Conservation (phyloP, 2,113 vertebrate genomes). For the Cygnus buccinator region DNA sequence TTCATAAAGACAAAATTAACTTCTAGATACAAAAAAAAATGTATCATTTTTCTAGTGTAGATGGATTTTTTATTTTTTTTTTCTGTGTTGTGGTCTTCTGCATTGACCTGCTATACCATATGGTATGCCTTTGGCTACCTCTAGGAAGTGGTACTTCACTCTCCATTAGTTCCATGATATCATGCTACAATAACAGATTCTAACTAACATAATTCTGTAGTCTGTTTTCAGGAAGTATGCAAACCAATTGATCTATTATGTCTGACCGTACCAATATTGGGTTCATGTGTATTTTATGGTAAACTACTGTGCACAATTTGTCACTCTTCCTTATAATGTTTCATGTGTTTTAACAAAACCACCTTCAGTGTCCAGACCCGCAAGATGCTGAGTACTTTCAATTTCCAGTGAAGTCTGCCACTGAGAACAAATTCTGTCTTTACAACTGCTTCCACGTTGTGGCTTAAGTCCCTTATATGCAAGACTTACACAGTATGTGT, state of each 20-base stretch:
- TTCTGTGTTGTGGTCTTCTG: not conserved
- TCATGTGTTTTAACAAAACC: not conserved
- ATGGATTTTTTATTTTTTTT: not conserved
- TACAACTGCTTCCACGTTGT: not conserved
- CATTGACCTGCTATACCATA: not conserved
- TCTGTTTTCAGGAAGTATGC: not conserved
- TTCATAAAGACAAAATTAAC: not conserved
- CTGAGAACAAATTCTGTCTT: not conserved
- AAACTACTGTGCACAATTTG: not conserved
- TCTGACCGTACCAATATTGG: not conserved
- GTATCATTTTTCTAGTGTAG: not conserved
- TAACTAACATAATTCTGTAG: not conserved
- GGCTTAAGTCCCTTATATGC: not conserved
- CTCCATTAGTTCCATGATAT: not conserved
- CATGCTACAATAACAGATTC: not conserved
- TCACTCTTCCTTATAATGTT: not conserved
- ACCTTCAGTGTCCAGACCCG: not conserved
- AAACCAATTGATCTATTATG: not conserved
- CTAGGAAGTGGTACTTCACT: not conserved
- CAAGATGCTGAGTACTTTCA: not conserved
- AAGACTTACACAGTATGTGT: not conserved
- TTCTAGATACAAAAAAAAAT: not conserved
- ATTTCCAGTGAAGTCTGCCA: not conserved
- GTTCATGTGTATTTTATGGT: not conserved
- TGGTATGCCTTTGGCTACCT: slow-evolving; percentile 43